Evolutionary conservation across 2,797 vertebrate genomes (phyloP).

Genomic region (Carduelis carduelis): DNA sequence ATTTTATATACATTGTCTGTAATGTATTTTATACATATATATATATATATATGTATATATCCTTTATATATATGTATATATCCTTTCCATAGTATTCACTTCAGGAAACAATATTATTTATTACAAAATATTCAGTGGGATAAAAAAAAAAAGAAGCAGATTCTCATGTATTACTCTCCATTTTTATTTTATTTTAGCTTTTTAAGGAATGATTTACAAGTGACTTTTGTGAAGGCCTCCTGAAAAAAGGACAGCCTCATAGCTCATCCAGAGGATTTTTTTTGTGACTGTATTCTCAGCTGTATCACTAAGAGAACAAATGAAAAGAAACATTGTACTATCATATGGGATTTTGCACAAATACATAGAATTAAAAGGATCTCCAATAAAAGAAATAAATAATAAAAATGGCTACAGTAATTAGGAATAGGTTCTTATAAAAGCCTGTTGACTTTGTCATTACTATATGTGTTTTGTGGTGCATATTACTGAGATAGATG

Average conservation of each 20-base stretch:
- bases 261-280: background rate
- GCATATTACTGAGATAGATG: background rate
- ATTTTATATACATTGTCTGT: background rate
- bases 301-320: background rate
- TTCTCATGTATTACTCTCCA: background rate
- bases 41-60: background rate
- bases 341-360: background rate
- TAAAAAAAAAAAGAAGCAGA: background rate
- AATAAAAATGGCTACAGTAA: background rate
- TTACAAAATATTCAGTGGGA: background rate
- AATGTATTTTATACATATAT: background rate
- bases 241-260: background rate
- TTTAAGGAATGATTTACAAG: background rate
- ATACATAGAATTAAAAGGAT: background rate
- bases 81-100: background rate
- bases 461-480: background rate
- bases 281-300: background rate
- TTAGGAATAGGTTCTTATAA: background rate
- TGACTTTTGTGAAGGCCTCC: background rate
- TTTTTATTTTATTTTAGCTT: background rate
- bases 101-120: background rate
- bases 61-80: background rate
- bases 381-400: background rate
- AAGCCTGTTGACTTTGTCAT: background rate
- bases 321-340: rapidly evolving